These are phyloP conservation scores for Luidia sarsii DNA, from an alignment of 53 echinoderm and acorn worm genomes.

Conservation along the genomic window DNA sequence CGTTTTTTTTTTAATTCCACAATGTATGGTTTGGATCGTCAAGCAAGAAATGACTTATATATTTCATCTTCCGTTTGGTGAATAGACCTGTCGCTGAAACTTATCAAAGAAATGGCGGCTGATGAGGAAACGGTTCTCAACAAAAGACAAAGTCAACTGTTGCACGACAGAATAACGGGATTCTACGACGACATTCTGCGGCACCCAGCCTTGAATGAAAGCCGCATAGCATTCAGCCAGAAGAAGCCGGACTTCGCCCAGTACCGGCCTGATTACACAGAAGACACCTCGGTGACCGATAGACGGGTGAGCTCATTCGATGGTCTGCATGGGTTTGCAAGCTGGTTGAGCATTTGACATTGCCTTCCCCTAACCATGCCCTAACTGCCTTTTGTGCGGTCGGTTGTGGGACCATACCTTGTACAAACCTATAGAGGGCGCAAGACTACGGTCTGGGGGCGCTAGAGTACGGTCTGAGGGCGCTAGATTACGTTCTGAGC, in stretches of 20 bases:
- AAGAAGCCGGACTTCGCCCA: conserved; percentile 71
- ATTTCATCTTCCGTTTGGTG: no score
- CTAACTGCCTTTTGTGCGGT: no score
- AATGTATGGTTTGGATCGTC: no score
- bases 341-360: background rate
- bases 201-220: conserved; percentile 71
- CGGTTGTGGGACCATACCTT: no score
- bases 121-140: conserved; percentile 58
- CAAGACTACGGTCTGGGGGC: no score
- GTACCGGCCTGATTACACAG: conserved; percentile 12
- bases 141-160: conserved; percentile 56
- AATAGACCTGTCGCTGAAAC: conserved; percentile 60
- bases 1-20: no score
- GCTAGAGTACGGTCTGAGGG: no score
- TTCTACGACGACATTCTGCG: conserved; percentile 71
- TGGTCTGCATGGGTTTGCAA: no score
- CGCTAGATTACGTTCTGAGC: no score
- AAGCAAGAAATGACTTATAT: no score
- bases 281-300: background rate
- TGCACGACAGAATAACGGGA: conserved; percentile 63
- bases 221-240: conserved; percentile 70
- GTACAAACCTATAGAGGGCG: no score
- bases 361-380: no score
- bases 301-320: conserved; percentile 24
- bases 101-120: conserved; percentile 61